These are phyloP conservation scores for Triops cancriformis DNA, from an alignment of 1,140 invertebrate genomes.

Conservation along the genomic window DNA sequence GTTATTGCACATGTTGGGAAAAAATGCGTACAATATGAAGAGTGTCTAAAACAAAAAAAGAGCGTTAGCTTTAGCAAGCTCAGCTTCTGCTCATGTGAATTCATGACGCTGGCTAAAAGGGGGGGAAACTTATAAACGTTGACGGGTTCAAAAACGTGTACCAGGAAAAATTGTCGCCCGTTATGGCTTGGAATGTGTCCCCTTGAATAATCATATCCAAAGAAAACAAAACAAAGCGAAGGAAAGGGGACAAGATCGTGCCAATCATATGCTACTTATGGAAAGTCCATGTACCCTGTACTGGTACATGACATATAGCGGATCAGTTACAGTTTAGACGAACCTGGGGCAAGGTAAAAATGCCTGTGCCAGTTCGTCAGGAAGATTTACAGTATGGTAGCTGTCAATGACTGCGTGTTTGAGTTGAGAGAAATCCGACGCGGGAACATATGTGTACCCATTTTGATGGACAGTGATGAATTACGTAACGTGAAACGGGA, in stretches of 20 bases:
- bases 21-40: not conserved
- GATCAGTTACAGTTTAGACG: too few species aligned
- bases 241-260: not conserved
- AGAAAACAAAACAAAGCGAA: too few species aligned
- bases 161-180: not conserved
- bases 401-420: too few species aligned
- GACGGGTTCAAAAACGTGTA: not conserved
- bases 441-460: too few species aligned
- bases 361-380: too few species aligned
- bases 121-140: not conserved
- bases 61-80: not conserved
- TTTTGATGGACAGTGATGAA: not conserved
- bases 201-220: not conserved
- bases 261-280: not conserved
- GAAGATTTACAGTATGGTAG: too few species aligned
- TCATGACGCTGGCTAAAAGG: not conserved
- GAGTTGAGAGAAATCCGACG: too few species aligned
- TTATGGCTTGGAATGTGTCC: not conserved
- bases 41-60: not conserved
- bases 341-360: too few species aligned
- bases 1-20: not conserved
- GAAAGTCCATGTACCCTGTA: too few species aligned
- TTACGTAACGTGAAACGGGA: not conserved
- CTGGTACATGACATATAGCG: too few species aligned
- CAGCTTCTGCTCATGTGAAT: slow-evolving; percentile 5